A percentile compares a stretch with the other conserved stretches of the same genome.
These are phyloP conservation scores for Nematopogon swammerdamellus DNA, from an alignment of 2,888 invertebrate species.

Conservation along the genomic window DNA sequence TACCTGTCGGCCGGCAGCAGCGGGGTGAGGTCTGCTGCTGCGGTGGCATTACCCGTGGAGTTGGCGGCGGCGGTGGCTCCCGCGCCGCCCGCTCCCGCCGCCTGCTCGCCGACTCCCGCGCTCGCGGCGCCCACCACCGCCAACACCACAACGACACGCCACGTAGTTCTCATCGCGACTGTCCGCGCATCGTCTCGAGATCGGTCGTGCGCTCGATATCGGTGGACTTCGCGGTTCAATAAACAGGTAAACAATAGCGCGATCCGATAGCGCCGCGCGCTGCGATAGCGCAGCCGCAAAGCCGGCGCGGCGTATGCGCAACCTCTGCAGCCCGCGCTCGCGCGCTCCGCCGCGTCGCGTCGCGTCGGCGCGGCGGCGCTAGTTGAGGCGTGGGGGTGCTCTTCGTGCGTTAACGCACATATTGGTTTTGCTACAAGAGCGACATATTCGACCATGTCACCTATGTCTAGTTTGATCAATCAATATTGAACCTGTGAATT, in stretches of 20 bases:
- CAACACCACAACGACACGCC: conserved; percentile 22
- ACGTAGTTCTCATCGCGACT: not conserved
- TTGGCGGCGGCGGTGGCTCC: conserved; percentile 9
- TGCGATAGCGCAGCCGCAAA: not conserved
- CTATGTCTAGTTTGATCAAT: too few species aligned
- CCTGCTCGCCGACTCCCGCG: conserved; percentile 11
- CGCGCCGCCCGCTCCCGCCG: conserved; percentile 10
- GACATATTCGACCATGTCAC: too few species aligned
- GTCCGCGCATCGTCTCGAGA: not conserved
- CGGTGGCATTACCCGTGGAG: not conserved
- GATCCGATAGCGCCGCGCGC: not conserved
- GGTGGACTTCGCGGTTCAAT: not conserved
- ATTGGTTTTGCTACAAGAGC: too few species aligned
- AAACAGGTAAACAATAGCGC: not conserved
- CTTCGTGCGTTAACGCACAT: too few species aligned
- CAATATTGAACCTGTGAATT: too few species aligned
- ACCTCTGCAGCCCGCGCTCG: too few species aligned
- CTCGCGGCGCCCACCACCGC: conserved; percentile 21
- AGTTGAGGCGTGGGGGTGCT: too few species aligned
- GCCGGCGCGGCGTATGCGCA: too few species aligned
- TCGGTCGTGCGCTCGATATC: not conserved
- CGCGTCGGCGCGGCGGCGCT: too few species aligned
- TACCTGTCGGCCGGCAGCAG: conserved; percentile 38
- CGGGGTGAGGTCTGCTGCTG: conserved; percentile 18
- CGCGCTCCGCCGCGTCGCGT: too few species aligned